Evolutionary conservation across 2,888 invertebrate genomes (phyloP).

Genomic region (Bombylius major): DNA sequence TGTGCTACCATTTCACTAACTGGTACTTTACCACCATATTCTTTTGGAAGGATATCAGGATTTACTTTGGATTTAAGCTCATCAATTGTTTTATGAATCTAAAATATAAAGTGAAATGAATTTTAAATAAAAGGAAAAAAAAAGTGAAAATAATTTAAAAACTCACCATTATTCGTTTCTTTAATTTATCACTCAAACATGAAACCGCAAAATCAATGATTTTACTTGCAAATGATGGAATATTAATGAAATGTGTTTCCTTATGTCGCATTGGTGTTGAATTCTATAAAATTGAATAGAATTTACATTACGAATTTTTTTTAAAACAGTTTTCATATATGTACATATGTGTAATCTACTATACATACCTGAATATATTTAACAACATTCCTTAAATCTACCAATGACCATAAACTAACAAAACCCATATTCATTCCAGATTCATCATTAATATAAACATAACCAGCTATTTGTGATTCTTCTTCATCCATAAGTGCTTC

Average conservation of each 20-base stretch:
- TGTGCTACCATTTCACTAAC: constrained; percentile 67
- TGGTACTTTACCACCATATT: constrained; percentile 78
- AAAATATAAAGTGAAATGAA: constrained; percentile 18
- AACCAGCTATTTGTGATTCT: constrained; percentile 68
- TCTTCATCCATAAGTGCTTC: constrained; percentile 78
- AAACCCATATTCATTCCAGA: constrained; percentile 74
- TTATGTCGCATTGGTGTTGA: constrained; percentile 87
- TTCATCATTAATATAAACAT: constrained; percentile 72
- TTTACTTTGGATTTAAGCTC: constrained; percentile 60
- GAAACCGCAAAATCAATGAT: constrained; percentile 73
- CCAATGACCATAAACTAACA: constrained; percentile 67
- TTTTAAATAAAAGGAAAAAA: background rate
- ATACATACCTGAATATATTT: constrained; percentile 60
- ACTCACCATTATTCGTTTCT: constrained; percentile 64
- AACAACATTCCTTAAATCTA: constrained; percentile 62
- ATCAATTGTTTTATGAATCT: constrained; percentile 63
- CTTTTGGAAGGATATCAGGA: constrained; percentile 65
- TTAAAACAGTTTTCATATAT: background rate
- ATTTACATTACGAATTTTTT: background rate
- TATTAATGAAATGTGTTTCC: constrained; percentile 74
- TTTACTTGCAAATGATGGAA: constrained; percentile 67
- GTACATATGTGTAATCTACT: background rate
- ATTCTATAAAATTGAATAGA: constrained; percentile 44
- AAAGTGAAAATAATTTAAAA: background rate
- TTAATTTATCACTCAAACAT: constrained; percentile 71